These are phyloP conservation scores for Vireo griseus DNA, from an alignment of 2,797 vertebrate genomes.

Conservation along the genomic window DNA sequence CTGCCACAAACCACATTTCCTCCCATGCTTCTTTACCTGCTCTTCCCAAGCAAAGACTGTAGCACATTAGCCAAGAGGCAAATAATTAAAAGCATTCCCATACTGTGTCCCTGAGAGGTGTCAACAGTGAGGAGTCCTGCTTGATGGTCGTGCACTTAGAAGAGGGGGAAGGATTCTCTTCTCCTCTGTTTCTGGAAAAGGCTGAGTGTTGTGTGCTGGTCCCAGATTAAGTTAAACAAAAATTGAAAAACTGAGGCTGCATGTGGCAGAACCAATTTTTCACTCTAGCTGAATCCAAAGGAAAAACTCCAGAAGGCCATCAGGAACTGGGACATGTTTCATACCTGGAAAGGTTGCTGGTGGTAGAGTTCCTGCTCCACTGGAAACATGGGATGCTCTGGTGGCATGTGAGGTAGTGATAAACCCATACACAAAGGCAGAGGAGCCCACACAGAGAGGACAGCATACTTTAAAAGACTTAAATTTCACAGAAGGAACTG, in stretches of 20 bases:
- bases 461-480: not conserved
- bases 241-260: not conserved
- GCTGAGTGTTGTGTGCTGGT: not conserved
- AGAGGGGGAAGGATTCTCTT: not conserved
- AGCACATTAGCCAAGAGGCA: not conserved
- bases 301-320: not conserved
- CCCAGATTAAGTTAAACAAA: not conserved
- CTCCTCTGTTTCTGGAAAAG: not conserved
- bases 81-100: not conserved
- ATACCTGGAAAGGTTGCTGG: not conserved
- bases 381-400: not conserved
- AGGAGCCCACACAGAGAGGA: not conserved
- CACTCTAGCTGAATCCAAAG: not conserved
- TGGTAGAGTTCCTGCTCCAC: not conserved
- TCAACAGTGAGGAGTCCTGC: not conserved
- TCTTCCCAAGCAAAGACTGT: not conserved
- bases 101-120: not conserved
- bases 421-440: not conserved
- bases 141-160: not conserved
- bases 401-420: rapidly evolving
- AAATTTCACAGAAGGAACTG: not conserved
- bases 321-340: not conserved
- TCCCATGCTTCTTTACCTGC: not conserved
- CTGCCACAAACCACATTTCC: not conserved
- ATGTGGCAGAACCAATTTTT: not conserved